Conservation (phyloP, 2,888 invertebrate species). For the Cyclophora punctaria region DNA sequence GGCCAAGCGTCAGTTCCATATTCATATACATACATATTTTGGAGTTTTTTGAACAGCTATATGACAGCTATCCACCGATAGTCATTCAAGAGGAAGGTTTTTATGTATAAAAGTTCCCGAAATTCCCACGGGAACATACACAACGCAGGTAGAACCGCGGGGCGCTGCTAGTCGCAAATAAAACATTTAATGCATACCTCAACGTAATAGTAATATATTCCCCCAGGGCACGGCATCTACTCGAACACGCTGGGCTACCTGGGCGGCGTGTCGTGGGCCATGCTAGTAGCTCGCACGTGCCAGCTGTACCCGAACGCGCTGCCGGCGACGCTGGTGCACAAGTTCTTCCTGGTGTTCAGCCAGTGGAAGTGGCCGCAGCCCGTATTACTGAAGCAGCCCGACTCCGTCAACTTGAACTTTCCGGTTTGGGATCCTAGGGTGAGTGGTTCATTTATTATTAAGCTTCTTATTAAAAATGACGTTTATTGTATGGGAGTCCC, state of each 20-base stretch:
- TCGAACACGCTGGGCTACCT: slow-evolving; percentile 98
- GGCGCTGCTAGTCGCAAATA: too few relatives aligned
- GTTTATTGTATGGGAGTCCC: too few relatives aligned
- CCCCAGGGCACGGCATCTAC: slow-evolving; percentile 93
- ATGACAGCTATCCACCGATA: too few relatives aligned
- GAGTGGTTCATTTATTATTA: slow-evolving; percentile 30
- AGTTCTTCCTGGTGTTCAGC: slow-evolving; percentile 98
- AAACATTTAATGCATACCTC: too few relatives aligned
- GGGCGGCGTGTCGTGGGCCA: slow-evolving; percentile 99
- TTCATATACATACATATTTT: too few relatives aligned
- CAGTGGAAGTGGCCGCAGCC: slow-evolving; percentile 99
- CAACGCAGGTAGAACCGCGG: too few relatives aligned
- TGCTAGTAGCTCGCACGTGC: slow-evolving; percentile 98
- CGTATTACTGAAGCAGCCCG: slow-evolving; percentile 94
- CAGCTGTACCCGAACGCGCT: slow-evolving; percentile 98
- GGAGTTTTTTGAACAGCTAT: too few relatives aligned
- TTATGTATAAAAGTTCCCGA: too few relatives aligned
- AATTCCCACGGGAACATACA: too few relatives aligned
- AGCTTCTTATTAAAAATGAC: too few relatives aligned
- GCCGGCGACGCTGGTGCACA: slow-evolving; percentile 95
- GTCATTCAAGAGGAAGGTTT: too few relatives aligned
- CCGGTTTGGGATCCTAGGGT: slow-evolving; percentile 98
- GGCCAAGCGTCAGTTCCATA: slow-evolving; percentile 96
- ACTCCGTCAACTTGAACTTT: slow-evolving; percentile 90
- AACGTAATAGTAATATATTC: not conserved